These are phyloP conservation scores for Andrena bucephala DNA, from an alignment of 2,888 invertebrate genomes.

Conservation along the genomic window DNA sequence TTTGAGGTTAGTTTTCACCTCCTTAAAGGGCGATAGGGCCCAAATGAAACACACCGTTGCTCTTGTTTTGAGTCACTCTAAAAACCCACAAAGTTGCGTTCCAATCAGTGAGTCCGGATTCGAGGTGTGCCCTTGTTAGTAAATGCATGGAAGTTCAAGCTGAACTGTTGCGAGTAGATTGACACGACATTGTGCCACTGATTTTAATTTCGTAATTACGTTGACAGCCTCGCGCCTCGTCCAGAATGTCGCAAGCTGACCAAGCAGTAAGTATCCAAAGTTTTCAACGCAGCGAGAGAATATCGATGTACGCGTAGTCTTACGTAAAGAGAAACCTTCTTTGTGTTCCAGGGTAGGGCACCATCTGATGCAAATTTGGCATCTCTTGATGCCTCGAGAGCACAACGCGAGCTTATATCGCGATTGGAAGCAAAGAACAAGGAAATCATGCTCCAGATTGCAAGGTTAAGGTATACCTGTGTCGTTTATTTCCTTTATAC, in stretches of 20 bases:
- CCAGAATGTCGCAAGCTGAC: conserved; percentile 82
- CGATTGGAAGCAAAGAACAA: conserved; percentile 97
- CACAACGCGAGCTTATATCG: conserved; percentile 95
- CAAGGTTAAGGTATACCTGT: conserved; percentile 90
- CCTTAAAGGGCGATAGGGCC: no score
- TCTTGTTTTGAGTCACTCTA: no score
- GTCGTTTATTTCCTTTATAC: conserved; percentile 84
- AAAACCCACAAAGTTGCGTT: no score
- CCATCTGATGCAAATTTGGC: conserved; percentile 91
- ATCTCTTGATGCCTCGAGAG: conserved; percentile 93
- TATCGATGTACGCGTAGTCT: not conserved
- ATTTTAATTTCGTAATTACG: conserved; percentile 65
- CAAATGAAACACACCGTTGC: no score
- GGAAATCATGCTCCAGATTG: conserved; percentile 98
- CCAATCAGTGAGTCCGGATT: no score
- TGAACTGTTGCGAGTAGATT: not conserved
- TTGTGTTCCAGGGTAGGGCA: conserved; percentile 87
- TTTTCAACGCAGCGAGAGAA: conserved; percentile 11
- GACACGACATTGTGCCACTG: conserved; percentile 35
- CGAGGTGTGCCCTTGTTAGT: not conserved
- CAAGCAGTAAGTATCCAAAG: conserved; percentile 79
- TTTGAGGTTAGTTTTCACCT: no score
- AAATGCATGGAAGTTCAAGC: conserved; percentile 8
- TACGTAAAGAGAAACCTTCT: not conserved
- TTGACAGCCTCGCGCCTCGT: conserved; percentile 81